Base-by-base conservation (phyloP, 2,888 invertebrate species). In the Drosophila prolongata region DNA sequence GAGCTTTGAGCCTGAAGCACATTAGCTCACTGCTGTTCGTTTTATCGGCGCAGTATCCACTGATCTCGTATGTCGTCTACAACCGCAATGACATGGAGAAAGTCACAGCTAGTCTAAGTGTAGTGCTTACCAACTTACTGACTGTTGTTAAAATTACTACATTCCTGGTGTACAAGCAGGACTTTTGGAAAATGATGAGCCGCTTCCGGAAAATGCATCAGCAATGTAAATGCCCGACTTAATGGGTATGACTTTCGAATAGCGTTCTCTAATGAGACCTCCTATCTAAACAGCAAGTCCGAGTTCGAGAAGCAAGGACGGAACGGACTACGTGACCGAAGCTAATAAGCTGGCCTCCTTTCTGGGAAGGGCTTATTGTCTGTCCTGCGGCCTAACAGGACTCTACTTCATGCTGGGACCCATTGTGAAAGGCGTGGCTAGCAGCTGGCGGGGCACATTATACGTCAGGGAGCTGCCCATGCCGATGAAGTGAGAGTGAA, bases 121-220 rank as follows among this genome's bases (percentile, higher is more conserved):
- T 91, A 27, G 74, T 69, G 44, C 89, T 90, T 42, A 91, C 90
- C 57, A 91, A 91, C 53, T 38, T 90, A 43, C 65, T 91, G 60
- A 90, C 91, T 9, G 79, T 88, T 38, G 81, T 90, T 40, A 91
- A 91, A 73, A 87, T 90, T n/a, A 64, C 78, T 35, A 91, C 91
- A 6, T 91, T 91, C 58, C 74, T 91, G 34, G 35, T 68, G 38
- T 82, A 88, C 72, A 91, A 89, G 62, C 61, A 62, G 27, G 75
- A 79, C 59, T 91, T 91, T 73, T 76, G 78, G 62, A 69, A 76
- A 56, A 75, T 91, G 62, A 87, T 91, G 78, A 54, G 66, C 1
- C 80, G 88, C 53, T 84, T 91, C 37, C 84, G 84, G 62, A 58
- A 66, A 6, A 85, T 91, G 85, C 89, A 84, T 62, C 34, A 71